Percentiles rank a stretch among this genome's conserved stretches.
These are phyloP conservation scores for Tenthredo notha DNA, from an alignment of 2,888 invertebrate species.

Conservation along the genomic window DNA sequence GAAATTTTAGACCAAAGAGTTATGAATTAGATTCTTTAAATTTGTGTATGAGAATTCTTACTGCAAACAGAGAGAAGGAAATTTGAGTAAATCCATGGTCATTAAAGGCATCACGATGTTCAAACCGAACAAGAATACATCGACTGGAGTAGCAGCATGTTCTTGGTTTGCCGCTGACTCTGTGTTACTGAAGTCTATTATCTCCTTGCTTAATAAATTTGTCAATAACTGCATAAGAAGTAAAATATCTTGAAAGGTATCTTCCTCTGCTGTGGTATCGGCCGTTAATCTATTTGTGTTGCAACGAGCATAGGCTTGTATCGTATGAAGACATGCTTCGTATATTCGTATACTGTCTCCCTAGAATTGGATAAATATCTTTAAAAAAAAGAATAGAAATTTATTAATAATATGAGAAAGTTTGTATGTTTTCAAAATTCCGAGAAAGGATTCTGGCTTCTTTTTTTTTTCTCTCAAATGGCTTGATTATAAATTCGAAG, in stretches of 20 bases:
- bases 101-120: slow-evolving; percentile 87
- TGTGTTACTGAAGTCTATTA: slow-evolving; percentile 77
- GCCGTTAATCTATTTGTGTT: slow-evolving; percentile 83
- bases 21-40: too few species aligned
- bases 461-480: too few species aligned
- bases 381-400: slow-evolving; percentile 36
- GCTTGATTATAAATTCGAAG: not conserved
- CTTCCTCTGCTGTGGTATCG: slow-evolving; percentile 87
- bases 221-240: slow-evolving; percentile 89
- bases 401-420: slow-evolving; percentile 52
- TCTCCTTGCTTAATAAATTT: slow-evolving; percentile 81
- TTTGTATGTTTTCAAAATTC: too few species aligned
- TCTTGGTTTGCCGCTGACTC: slow-evolving; percentile 62
- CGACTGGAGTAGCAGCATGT: slow-evolving; percentile 79
- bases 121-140: slow-evolving; percentile 86
- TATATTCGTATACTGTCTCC: slow-evolving; percentile 84
- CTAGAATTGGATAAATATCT: slow-evolving; percentile 67
- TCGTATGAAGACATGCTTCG: slow-evolving; percentile 84
- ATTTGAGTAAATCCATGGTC: slow-evolving; percentile 85
- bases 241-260: slow-evolving; percentile 87
- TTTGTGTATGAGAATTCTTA: slow-evolving; percentile 71
- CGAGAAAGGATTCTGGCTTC: too few species aligned
- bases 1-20: too few species aligned
- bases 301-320: slow-evolving; percentile 86
- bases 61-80: slow-evolving; percentile 84